These are phyloP conservation scores for Lasioglossum leucozonium DNA, from an alignment of 2,888 invertebrate species.

Conservation along the genomic window DNA sequence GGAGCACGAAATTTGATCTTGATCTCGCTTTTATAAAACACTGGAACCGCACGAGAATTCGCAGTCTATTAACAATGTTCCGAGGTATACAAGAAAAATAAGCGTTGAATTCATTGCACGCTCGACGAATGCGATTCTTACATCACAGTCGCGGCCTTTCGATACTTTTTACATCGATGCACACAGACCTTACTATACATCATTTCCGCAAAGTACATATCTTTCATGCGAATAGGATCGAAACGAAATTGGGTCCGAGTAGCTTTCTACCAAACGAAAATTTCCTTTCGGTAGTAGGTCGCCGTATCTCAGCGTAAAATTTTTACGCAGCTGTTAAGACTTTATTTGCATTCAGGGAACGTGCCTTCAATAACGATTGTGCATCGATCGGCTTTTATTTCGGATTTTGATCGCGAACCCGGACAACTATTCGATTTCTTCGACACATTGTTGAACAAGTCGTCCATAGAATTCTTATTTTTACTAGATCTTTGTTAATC, in stretches of 20 bases:
- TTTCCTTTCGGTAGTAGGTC: slow-evolving; percentile 63
- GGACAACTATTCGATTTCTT: not conserved
- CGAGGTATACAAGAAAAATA: slow-evolving; percentile 18
- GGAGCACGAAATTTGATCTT: slow-evolving; percentile 1
- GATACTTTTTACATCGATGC: slow-evolving; percentile 39
- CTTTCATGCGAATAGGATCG: slow-evolving; percentile 29
- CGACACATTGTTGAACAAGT: not conserved
- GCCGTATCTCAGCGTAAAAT: slow-evolving; percentile 35
- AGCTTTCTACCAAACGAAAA: slow-evolving; percentile 64
- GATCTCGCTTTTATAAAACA: not conserved
- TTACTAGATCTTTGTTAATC: not conserved
- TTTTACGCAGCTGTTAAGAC: slow-evolving; percentile 31
- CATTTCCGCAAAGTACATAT: slow-evolving; percentile 46
- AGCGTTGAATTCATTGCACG: slow-evolving; percentile 36
- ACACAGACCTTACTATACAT: slow-evolving; percentile 19
- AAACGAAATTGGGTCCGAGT: slow-evolving; percentile 44
- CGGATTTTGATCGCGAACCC: not conserved
- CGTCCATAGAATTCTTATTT: slow-evolving; percentile 4
- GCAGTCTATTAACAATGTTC: not conserved
- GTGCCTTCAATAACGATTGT: slow-evolving; percentile 35
- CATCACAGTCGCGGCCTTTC: slow-evolving; percentile 50
- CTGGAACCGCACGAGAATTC: not conserved
- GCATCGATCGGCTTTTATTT: slow-evolving; percentile 10
- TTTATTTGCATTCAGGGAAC: slow-evolving; percentile 40
- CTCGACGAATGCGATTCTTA: slow-evolving; percentile 54